Percentiles rank a stretch among this genome's conserved stretches.
phyloP scores from a whole-genome alignment of 2,888 invertebrate species.

The Ophion slaviceki region DNA sequence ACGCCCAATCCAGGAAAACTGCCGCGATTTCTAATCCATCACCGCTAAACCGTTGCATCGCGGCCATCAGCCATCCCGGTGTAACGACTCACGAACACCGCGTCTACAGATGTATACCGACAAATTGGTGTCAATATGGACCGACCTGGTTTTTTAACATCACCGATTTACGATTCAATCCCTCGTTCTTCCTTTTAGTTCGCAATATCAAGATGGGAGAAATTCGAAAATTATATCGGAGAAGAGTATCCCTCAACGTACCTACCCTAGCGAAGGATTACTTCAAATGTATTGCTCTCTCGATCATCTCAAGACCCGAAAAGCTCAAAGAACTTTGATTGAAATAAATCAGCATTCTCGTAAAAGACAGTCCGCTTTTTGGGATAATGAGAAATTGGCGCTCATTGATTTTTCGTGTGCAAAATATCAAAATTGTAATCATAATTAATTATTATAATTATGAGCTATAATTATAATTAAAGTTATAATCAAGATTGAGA shows the following conservation, averaged over 20 bases:
- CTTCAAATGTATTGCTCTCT: neutral
- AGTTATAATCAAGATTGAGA: too few species aligned
- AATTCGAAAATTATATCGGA: too few species aligned
- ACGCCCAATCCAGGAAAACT: conserved; percentile 76
- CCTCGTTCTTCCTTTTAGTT: too few species aligned
- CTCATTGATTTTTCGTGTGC: too few species aligned
- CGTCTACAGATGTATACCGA: neutral
- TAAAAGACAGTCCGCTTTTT: too few species aligned
- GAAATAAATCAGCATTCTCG: too few species aligned
- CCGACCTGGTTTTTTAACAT: neutral
- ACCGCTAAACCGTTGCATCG: conserved; percentile 64
- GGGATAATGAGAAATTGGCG: too few species aligned
- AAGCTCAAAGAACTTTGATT: too few species aligned
- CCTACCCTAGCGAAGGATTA: too few species aligned
- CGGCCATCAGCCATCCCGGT: conserved; percentile 50
- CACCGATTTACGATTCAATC: too few species aligned
- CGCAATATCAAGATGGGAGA: too few species aligned
- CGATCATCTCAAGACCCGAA: neutral
- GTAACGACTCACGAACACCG: conserved; percentile 31
- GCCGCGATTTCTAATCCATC: conserved; percentile 77
- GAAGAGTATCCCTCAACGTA: too few species aligned
- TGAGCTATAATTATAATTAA: neutral
- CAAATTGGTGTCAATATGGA: conserved; percentile 12
- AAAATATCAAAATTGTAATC: neutral
- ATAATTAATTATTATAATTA: neutral